These are phyloP conservation scores for Sebastolobus altivelis DNA, from an alignment of 2,797 vertebrate species.

Conservation along the genomic window DNA sequence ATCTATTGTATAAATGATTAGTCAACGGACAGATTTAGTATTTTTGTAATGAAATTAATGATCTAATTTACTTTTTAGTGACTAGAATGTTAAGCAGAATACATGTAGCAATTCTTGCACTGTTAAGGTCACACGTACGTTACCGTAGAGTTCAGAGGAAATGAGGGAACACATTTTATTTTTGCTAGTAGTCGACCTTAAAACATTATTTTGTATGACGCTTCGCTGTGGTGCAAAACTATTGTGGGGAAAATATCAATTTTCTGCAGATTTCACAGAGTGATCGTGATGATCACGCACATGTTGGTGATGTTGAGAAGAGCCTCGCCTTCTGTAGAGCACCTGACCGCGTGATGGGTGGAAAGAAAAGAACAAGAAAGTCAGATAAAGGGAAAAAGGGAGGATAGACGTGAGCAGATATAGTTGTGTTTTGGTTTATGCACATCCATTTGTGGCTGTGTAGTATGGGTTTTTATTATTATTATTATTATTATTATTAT, in stretches of 20 bases:
- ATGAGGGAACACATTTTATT: slow-evolving; percentile 69
- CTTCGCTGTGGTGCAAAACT: slow-evolving; percentile 53
- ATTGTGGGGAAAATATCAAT: neutral
- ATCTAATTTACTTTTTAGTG: slow-evolving; percentile 68
- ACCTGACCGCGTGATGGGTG: slow-evolving; percentile 3
- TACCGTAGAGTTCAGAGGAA: slow-evolving; percentile 55
- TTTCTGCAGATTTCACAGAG: slow-evolving; percentile 33
- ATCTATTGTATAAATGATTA: slow-evolving; percentile 67
- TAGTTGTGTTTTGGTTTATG: slow-evolving; percentile 22
- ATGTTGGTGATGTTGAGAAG: slow-evolving; percentile 60
- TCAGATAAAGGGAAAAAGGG: slow-evolving; percentile 44
- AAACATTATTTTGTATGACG: slow-evolving; percentile 56
- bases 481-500: neutral
- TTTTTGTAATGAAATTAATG: slow-evolving; percentile 79
- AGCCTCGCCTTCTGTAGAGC: slow-evolving; percentile 48
- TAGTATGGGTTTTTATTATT: neutral
- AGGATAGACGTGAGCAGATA: slow-evolving; percentile 23
- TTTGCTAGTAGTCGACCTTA: slow-evolving; percentile 60
- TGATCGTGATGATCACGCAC: neutral
- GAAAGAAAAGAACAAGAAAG: slow-evolving; percentile 71
- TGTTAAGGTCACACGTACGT: slow-evolving; percentile 55
- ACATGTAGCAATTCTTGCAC: slow-evolving; percentile 76
- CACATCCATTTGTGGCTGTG: slow-evolving; percentile 26
- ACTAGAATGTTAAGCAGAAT: slow-evolving; percentile 70
- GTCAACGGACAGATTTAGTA: slow-evolving; percentile 74